phyloP scores from a whole-genome alignment of 2,888 invertebrate genomes.

The Drosophila rellima region DNA sequence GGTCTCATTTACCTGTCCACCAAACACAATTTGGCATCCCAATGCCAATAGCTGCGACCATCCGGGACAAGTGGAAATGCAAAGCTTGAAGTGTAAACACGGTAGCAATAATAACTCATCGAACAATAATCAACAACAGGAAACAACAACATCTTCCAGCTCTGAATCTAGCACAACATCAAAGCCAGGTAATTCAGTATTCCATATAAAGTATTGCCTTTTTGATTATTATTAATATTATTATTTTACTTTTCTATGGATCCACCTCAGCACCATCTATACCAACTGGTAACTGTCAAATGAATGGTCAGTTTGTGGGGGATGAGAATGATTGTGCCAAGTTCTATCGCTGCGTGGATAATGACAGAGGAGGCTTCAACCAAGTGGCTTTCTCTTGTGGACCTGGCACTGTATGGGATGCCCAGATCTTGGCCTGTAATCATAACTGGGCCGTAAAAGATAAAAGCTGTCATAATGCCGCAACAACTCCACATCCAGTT shows the following conservation, averaged over 20 bases:
- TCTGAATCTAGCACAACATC: conserved; percentile 53
- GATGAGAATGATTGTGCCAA: conserved; percentile 87
- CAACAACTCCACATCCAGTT: conserved; percentile 43
- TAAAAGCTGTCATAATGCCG: conserved; percentile 67
- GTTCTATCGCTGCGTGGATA: conserved; percentile 88
- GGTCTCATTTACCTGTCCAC: conserved; percentile 87
- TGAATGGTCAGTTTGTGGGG: conserved; percentile 84
- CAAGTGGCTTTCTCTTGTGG: conserved; percentile 87
- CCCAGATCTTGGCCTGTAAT: conserved; percentile 87
- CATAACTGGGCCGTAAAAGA: conserved; percentile 83
- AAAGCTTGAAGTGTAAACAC: conserved; percentile 72
- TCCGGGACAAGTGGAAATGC: conserved; percentile 72
- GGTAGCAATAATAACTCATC: conserved; percentile 18
- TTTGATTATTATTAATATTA: no score
- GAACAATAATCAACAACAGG: conserved; percentile 32
- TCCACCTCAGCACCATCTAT: conserved; percentile 44
- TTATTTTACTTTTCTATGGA: neutral
- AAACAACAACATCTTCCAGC: conserved; percentile 46
- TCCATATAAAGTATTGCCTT: no score
- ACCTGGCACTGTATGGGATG: conserved; percentile 88
- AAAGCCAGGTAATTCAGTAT: conserved; percentile 52
- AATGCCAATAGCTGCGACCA: conserved; percentile 87
- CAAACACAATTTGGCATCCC: conserved; percentile 88
- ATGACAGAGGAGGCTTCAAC: conserved; percentile 86
- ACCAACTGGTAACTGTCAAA: conserved; percentile 67